Conservation (phyloP, 2,888 invertebrate species). For the Ceriagrion tenellum region DNA sequence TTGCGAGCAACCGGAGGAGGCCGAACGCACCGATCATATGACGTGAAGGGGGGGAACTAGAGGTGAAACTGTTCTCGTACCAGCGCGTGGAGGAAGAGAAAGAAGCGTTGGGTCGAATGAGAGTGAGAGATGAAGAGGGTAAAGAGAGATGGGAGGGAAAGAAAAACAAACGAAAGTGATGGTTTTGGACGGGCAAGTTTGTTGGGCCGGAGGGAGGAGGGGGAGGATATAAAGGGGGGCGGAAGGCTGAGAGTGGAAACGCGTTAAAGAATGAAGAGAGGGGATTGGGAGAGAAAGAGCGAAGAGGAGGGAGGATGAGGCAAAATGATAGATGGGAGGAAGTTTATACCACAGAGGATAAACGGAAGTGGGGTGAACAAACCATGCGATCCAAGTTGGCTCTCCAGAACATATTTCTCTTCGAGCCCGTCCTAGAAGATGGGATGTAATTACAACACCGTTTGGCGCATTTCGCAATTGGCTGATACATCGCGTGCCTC, state of each 20-base stretch:
- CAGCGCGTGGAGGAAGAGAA: not conserved
- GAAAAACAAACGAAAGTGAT: slow-evolving; percentile 25
- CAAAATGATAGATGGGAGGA: not conserved
- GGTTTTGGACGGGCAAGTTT: not conserved
- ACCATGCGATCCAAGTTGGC: not conserved
- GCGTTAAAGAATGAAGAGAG: not conserved
- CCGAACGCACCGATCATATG: not conserved
- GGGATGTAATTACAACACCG: too few species aligned
- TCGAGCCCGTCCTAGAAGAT: too few species aligned
- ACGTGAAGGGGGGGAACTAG: not conserved
- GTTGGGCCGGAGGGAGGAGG: not conserved
- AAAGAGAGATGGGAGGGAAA: not conserved
- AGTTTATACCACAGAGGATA: not conserved
- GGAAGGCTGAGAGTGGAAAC: not conserved
- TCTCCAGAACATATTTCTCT: too few species aligned
- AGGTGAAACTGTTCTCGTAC: not conserved
- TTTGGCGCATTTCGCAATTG: too few species aligned
- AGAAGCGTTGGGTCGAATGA: not conserved
- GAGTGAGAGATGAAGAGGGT: not conserved
- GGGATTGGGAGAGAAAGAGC: not conserved
- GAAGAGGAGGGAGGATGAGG: not conserved
- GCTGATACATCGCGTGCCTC: too few species aligned
- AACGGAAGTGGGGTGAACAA: not conserved
- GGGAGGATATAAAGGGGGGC: not conserved
- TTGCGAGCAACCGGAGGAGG: not conserved